Evolutionary conservation across 2,113 vertebrate genomes (phyloP).

Genomic region (Tetrax tetrax): DNA sequence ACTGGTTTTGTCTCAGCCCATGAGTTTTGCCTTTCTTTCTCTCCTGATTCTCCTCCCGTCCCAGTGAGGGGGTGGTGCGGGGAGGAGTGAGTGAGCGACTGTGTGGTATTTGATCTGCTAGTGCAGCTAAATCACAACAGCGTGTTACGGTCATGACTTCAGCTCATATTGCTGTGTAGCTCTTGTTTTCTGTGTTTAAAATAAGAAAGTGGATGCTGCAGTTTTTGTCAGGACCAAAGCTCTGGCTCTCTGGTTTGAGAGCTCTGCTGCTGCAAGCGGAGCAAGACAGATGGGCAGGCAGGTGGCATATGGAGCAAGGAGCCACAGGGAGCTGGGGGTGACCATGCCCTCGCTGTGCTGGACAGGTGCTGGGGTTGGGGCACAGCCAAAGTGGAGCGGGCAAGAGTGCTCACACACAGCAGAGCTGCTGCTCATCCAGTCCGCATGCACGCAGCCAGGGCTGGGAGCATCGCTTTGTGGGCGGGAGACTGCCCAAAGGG

Average conservation of each 20-base stretch:
- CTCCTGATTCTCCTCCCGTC: too few relatives aligned
- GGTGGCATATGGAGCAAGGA: neutral
- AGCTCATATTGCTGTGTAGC: neutral
- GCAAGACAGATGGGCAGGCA: neutral
- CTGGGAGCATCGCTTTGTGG: rapidly evolving
- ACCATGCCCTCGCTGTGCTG: rapidly evolving
- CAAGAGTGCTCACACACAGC: rapidly evolving
- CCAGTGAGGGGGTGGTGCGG: too few relatives aligned
- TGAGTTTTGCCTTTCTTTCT: too few relatives aligned
- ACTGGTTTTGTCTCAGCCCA: too few relatives aligned
- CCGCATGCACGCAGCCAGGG: neutral
- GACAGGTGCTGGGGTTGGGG: rapidly evolving
- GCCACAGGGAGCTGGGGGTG: rapidly evolving
- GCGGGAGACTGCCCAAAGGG: neutral
- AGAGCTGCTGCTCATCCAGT: neutral
- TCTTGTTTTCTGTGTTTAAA: neutral
- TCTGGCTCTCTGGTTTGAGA: neutral
- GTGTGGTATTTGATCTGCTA: too few relatives aligned
- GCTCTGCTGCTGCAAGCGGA: neutral
- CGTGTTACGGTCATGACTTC: rapidly evolving
- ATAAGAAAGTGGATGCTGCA: neutral
- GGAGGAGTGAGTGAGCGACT: too few relatives aligned
- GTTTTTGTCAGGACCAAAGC: neutral
- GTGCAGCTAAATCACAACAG: too few relatives aligned
- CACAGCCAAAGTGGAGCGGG: neutral